Percentiles rank a stretch among this genome's conserved stretches.
Conservation (phyloP, 2,113 vertebrate genomes). For the Empidonax traillii region DNA sequence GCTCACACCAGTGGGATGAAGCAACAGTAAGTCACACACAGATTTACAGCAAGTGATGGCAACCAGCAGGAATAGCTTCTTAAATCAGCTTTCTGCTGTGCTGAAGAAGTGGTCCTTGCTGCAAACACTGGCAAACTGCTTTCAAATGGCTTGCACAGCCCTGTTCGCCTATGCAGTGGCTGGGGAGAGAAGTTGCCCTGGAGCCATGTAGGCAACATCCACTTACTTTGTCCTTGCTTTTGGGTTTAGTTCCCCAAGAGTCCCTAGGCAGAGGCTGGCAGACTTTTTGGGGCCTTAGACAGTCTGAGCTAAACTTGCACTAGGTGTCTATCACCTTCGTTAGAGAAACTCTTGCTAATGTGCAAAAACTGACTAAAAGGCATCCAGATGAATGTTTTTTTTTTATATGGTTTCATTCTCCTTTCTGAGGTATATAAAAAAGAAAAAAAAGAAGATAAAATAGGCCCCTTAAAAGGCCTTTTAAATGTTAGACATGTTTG, state of each 20-base stretch:
- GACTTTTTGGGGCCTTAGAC: neutral
- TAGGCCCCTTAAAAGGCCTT: neutral
- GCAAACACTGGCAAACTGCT: neutral
- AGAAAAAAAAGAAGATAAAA: neutral
- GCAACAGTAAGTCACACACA: neutral
- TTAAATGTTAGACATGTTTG: neutral
- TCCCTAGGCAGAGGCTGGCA: neutral
- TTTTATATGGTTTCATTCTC: neutral
- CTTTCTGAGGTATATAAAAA: neutral
- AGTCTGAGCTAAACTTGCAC: neutral
- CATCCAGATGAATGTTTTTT: neutral
- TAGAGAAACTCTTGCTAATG: neutral
- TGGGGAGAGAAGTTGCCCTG: neutral
- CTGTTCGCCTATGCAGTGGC: neutral
- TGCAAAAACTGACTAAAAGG: neutral
- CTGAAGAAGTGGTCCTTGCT: neutral
- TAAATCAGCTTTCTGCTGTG: neutral
- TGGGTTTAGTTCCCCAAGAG: neutral
- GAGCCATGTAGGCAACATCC: fast-evolving
- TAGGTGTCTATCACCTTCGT: neutral
- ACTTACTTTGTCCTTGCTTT: neutral
- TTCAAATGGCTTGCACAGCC: neutral
- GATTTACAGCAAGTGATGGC: neutral
- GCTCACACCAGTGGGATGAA: neutral
- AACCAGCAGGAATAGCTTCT: neutral